Conservation (phyloP, 2,113 vertebrate species). For the Notothenia coriiceps region DNA sequence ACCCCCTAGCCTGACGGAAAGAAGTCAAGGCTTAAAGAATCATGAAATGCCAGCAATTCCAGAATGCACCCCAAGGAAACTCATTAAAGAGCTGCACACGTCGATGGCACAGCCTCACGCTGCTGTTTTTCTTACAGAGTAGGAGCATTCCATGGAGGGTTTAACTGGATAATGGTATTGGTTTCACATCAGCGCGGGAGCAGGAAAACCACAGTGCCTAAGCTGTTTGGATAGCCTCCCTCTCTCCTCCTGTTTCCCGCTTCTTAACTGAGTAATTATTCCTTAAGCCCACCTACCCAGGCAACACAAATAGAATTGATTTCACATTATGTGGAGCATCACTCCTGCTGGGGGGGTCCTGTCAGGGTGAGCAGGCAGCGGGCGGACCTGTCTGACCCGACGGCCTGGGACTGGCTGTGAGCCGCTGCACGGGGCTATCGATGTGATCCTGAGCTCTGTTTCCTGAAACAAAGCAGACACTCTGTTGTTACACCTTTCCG, state of each 20-base stretch:
- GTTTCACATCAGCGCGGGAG: slow-evolving; percentile 81
- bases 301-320: slow-evolving; percentile 82
- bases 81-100: slow-evolving; percentile 70
- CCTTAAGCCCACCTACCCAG: slow-evolving; percentile 76
- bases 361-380: slow-evolving; percentile 64
- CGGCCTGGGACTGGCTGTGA: slow-evolving; percentile 11
- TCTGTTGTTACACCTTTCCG: slow-evolving; percentile 24
- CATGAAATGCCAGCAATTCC: slow-evolving; percentile 70
- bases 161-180: slow-evolving; percentile 82
- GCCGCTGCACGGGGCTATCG: slow-evolving; percentile 33
- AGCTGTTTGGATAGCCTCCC: slow-evolving; percentile 63
- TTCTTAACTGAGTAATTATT: slow-evolving; percentile 78
- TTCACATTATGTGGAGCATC: slow-evolving; percentile 78
- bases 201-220: slow-evolving; percentile 70
- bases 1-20: slow-evolving; percentile 46
- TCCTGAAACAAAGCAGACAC: slow-evolving; percentile 50
- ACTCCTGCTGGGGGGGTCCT: slow-evolving; percentile 73
- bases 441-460: slow-evolving; percentile 52
- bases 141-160: slow-evolving; percentile 62
- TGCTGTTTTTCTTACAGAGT: slow-evolving; percentile 59
- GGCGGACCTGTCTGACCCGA: slow-evolving; percentile 36
- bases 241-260: slow-evolving; percentile 45
- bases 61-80: slow-evolving; percentile 71
- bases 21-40: slow-evolving; percentile 62
- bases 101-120: slow-evolving; percentile 67